Percentiles rank a stretch among this genome's conserved stretches.
These are phyloP conservation scores for Pseudolycoriella hygida DNA, from an alignment of 2,888 invertebrate genomes.

Conservation along the genomic window DNA sequence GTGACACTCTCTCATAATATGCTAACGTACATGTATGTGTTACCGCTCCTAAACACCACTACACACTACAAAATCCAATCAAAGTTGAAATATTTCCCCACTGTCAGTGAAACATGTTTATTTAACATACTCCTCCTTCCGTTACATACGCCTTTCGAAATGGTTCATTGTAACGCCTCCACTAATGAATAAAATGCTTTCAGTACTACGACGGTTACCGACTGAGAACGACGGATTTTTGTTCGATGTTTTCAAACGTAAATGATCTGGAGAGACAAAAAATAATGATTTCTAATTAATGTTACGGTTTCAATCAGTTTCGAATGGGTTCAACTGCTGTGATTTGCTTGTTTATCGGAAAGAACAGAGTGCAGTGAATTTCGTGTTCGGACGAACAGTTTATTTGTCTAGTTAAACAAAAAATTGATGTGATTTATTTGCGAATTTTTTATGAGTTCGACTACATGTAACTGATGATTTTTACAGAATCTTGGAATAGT, in stretches of 20 bases:
- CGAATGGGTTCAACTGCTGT: not conserved
- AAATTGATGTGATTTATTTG: too few species aligned
- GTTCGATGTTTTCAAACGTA: not conserved
- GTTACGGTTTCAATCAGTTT: not conserved
- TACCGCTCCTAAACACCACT: too few species aligned
- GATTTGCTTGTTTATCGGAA: not conserved
- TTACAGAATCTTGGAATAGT: too few species aligned
- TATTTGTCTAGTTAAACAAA: too few species aligned
- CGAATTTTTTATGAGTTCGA: too few species aligned
- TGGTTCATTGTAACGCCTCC: conserved; percentile 1
- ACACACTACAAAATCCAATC: not conserved
- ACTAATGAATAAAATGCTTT: conserved; percentile 8
- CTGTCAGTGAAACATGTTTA: too few species aligned
- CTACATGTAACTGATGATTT: too few species aligned
- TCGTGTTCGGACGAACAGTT: not conserved
- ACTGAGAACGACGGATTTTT: conserved; percentile 15
- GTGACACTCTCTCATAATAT: too few species aligned
- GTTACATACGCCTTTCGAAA: not conserved
- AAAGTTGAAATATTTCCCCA: not conserved
- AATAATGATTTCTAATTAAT: not conserved
- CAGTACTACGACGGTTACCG: conserved; percentile 20
- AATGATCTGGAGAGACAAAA: not conserved
- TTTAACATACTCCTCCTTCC: not conserved
- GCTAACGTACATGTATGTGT: too few species aligned
- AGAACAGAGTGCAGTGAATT: not conserved